These are phyloP conservation scores for Sorex maritimensis DNA, from an alignment of 2,797 vertebrate species.

Conservation along the genomic window DNA sequence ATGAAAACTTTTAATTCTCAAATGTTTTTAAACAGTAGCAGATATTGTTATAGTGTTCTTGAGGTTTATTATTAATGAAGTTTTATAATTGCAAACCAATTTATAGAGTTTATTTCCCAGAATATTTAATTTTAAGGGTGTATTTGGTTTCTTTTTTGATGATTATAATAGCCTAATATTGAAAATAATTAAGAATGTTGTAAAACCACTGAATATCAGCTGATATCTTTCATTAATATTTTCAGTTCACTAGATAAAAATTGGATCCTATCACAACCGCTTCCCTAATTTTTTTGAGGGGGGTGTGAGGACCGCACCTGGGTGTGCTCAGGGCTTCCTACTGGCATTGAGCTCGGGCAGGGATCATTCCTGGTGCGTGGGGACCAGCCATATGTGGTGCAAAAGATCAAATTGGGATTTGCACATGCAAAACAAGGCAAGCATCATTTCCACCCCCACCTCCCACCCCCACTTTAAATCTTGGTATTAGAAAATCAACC, in stretches of 20 bases:
- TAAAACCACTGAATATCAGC: neutral
- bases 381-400: too few species aligned
- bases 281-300: neutral
- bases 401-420: neutral
- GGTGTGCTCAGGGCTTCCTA: too few species aligned
- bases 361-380: too few species aligned
- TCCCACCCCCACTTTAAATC: neutral
- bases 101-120: neutral
- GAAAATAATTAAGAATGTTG: constrained; percentile 45
- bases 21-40: neutral
- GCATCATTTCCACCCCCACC: too few species aligned
- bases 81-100: neutral
- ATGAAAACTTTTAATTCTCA: constrained; percentile 41
- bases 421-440: too few species aligned
- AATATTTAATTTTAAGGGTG: neutral
- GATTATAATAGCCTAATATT: constrained; percentile 8
- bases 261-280: neutral
- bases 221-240: constrained; percentile 26
- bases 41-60: too few species aligned
- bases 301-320: too few species aligned
- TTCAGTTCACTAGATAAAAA: constrained; percentile 44
- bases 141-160: constrained; percentile 8
- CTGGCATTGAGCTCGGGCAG: too few species aligned
- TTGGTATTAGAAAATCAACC: constrained; percentile 41
- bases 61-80: neutral